Percentiles rank a stretch among this genome's conserved stretches.
Conservation (phyloP, 2,888 invertebrate species). For the Drosophila pseudotalamancana region DNA sequence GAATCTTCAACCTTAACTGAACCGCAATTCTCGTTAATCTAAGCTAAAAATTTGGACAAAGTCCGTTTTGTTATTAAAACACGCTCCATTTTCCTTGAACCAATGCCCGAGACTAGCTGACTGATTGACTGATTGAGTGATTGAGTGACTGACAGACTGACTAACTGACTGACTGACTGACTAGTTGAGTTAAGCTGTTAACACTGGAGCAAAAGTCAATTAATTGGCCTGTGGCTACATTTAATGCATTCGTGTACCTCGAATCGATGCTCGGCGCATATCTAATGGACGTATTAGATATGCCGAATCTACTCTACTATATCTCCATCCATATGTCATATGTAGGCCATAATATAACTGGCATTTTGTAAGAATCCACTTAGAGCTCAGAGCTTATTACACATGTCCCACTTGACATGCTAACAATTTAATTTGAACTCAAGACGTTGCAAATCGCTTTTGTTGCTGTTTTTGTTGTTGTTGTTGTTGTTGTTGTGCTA, state of each 20-base stretch:
- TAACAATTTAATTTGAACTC: conserved; percentile 81
- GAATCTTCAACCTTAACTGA: conserved; percentile 34
- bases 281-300: conserved; percentile 5
- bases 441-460: conserved; percentile 65
- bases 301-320: background rate
- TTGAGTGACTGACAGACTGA: background rate
- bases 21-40: conserved; percentile 39
- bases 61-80: conserved; percentile 47
- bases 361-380: conserved; percentile 69
- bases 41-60: conserved; percentile 36
- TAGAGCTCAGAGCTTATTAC: conserved; percentile 54
- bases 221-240: conserved; percentile 53
- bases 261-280: conserved; percentile 11
- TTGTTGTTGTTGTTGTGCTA: conserved; percentile 15
- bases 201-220: conserved; percentile 30
- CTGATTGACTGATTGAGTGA: conserved; percentile 11
- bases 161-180: conserved; percentile 5
- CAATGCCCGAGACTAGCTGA: conserved; percentile 13
- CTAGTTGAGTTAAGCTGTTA: conserved; percentile 40
- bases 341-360: conserved; percentile 5
- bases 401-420: conserved; percentile 79
- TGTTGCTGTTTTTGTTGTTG: conserved; percentile 35
- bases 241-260: conserved; percentile 42
- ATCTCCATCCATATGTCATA: background rate
- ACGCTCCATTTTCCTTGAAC: conserved; percentile 77